Conservation (phyloP, 2,113 vertebrate genomes). For the Alaudala cheleensis region DNA sequence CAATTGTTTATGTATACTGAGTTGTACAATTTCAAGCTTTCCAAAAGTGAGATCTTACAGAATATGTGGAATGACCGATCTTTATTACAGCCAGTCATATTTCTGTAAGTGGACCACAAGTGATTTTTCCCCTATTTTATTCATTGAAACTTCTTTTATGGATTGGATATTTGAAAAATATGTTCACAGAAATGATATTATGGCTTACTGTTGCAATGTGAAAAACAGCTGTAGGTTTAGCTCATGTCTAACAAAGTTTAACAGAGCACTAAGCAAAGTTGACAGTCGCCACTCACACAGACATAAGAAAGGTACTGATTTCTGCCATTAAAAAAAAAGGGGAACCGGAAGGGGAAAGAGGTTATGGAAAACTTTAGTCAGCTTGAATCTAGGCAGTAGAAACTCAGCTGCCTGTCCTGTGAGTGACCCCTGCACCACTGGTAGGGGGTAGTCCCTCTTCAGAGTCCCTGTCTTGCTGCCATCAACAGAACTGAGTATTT, state of each 20-base stretch:
- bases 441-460: background rate
- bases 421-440: background rate
- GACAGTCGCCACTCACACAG: background rate
- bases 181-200: slow-evolving; percentile 11
- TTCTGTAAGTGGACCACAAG: background rate
- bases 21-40: background rate
- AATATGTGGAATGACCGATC: background rate
- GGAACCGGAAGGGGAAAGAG: background rate
- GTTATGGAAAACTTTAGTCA: background rate
- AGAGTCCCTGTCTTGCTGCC: background rate
- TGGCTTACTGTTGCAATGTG: slow-evolving; percentile 19
- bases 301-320: background rate
- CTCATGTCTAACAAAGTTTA: background rate
- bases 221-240: slow-evolving; percentile 12
- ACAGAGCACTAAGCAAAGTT: slow-evolving; percentile 2
- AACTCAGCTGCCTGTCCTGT: background rate
- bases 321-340: background rate
- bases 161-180: background rate
- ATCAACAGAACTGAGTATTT: background rate
- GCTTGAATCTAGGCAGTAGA: background rate
- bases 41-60: background rate
- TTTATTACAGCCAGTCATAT: background rate
- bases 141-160: background rate
- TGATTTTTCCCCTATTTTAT: background rate
- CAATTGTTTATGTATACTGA: background rate